Conservation (phyloP, 2,797 vertebrate genomes). For the Sardinella longiceps region DNA sequence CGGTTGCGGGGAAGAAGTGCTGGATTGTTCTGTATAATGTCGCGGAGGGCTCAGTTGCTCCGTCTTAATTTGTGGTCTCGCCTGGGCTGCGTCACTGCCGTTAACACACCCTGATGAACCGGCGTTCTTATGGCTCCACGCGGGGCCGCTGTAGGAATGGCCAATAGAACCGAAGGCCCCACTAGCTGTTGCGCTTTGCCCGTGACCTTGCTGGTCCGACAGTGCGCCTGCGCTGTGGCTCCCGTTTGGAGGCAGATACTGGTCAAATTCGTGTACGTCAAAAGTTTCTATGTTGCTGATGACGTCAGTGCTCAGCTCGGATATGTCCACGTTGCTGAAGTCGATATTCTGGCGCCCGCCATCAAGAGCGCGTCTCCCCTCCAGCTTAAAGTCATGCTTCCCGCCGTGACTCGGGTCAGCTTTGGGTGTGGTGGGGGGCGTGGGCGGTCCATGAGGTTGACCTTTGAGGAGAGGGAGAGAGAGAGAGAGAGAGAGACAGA, state of each 20-base stretch:
- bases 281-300: slow-evolving; percentile 88
- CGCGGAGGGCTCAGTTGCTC: slow-evolving; percentile 87
- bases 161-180: slow-evolving; percentile 68
- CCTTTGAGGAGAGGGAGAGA: slow-evolving; percentile 67
- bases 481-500: no score
- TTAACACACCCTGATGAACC: slow-evolving; percentile 35
- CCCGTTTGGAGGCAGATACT: slow-evolving; percentile 85
- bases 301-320: slow-evolving; percentile 89
- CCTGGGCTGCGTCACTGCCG: slow-evolving; percentile 64
- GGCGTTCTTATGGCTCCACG: slow-evolving; percentile 78
- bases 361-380: slow-evolving; percentile 75
- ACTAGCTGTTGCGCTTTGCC: slow-evolving; percentile 65
- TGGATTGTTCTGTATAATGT: slow-evolving; percentile 78
- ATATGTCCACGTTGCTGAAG: slow-evolving; percentile 93
- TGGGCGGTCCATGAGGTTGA: slow-evolving; percentile 86
- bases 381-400: slow-evolving; percentile 81
- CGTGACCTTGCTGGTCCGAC: slow-evolving; percentile 62
- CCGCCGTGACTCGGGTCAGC: slow-evolving; percentile 75
- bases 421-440: slow-evolving; percentile 89
- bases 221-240: slow-evolving; percentile 55
- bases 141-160: slow-evolving; percentile 49
- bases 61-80: slow-evolving; percentile 84
- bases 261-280: slow-evolving; percentile 89
- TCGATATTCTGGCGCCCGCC: slow-evolving; percentile 88
- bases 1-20: slow-evolving; percentile 63